Evolutionary conservation across 2,888 invertebrate genomes (phyloP).

Genomic region (Hipparchia semele): DNA sequence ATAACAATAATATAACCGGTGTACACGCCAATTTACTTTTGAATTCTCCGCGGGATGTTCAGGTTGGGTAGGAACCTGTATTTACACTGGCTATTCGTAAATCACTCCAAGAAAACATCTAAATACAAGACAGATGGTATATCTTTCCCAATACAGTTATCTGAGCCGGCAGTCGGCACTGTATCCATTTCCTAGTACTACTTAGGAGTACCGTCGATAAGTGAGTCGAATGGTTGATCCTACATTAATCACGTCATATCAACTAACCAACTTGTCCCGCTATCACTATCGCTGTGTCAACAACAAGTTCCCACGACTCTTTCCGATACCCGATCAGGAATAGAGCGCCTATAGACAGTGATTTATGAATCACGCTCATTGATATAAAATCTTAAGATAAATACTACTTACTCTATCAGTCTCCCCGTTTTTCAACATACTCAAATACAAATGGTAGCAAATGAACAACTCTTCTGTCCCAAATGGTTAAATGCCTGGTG

Average conservation of each 20-base stretch:
- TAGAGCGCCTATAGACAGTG: conserved; percentile 33
- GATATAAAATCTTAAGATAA: neutral
- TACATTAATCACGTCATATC: conserved; percentile 43
- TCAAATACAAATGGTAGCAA: too few species aligned
- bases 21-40: too few species aligned
- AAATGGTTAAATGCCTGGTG: too few species aligned
- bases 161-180: neutral
- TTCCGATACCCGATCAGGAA: conserved; percentile 42
- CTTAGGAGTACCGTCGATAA: conserved; percentile 23
- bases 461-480: too few species aligned
- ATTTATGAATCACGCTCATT: conserved; percentile 33
- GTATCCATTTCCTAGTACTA: conserved; percentile 17
- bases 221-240: conserved; percentile 35
- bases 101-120: too few species aligned
- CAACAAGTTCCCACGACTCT: conserved; percentile 44
- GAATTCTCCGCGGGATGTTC: too few species aligned
- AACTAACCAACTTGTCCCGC: conserved; percentile 39
- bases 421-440: neutral
- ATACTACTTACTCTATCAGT: neutral
- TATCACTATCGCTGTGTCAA: conserved; percentile 42
- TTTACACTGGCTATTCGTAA: too few species aligned
- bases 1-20: too few species aligned
- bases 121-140: neutral
- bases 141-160: conserved; percentile 12
- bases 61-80: too few species aligned